phyloP scores from a whole-genome alignment of 1,140 invertebrate genomes.

The Bursaphelenchus mucronatus region DNA sequence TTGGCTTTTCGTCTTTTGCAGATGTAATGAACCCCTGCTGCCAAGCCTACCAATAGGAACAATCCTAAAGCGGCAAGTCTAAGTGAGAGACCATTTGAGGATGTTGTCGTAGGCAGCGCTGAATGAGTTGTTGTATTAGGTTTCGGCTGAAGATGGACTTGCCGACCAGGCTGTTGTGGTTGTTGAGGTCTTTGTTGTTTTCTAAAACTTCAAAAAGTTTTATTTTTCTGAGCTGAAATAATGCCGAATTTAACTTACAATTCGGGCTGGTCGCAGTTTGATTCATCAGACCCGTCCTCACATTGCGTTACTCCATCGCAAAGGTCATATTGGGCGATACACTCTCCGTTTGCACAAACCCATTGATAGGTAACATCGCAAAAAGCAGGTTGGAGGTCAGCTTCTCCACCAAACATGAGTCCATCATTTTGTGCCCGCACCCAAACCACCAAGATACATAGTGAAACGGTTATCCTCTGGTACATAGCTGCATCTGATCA shows the following conservation, averaged over 20 bases:
- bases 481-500: too few relatives aligned
- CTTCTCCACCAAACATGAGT: neutral
- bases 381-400: neutral
- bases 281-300: constrained; percentile 79
- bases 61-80: constrained; percentile 14
- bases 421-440: constrained; percentile 6
- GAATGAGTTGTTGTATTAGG: constrained; percentile 11
- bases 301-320: constrained; percentile 91
- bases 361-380: constrained; percentile 21
- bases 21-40: constrained; percentile 13
- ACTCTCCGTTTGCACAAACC: constrained; percentile 74
- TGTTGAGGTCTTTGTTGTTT: neutral
- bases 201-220: constrained; percentile 1
- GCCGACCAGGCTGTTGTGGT: constrained; percentile 1
- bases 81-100: constrained; percentile 13
- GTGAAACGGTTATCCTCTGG: too few relatives aligned
- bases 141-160: constrained; percentile 19
- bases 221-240: too few relatives aligned
- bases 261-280: constrained; percentile 18
- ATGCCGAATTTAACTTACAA: constrained; percentile 9
- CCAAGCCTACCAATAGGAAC: neutral
- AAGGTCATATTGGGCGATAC: constrained; percentile 88
- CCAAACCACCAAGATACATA: too few relatives aligned
- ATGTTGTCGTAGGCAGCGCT: neutral
- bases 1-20: constrained; percentile 16